Percentiles rank a stretch among this genome's conserved stretches.
These are phyloP conservation scores for Cataglyphis albicans DNA, from an alignment of 2,888 invertebrate species.

Conservation along the genomic window DNA sequence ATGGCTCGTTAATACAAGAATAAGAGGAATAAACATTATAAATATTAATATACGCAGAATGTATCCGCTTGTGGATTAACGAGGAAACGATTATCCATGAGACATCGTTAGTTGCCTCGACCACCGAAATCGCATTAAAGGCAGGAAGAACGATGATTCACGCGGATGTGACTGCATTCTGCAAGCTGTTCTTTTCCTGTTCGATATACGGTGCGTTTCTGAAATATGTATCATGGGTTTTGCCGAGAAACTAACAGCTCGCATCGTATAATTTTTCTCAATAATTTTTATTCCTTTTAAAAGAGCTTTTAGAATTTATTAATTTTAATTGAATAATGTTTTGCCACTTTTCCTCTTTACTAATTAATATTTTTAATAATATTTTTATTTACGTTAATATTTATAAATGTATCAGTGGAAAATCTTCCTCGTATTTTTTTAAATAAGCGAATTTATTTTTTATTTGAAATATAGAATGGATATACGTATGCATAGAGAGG, in stretches of 20 bases:
- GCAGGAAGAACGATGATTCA: slow-evolving; percentile 73
- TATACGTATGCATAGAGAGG: too few species aligned
- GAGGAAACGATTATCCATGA: slow-evolving; percentile 55
- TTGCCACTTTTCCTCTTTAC: background rate
- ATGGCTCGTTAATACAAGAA: background rate
- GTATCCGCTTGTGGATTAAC: slow-evolving; percentile 9
- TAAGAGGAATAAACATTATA: background rate
- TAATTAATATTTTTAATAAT: background rate
- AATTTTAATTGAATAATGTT: background rate
- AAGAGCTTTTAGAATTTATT: background rate
- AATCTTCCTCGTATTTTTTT: background rate
- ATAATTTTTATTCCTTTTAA: slow-evolving; percentile 9
- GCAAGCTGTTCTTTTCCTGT: slow-evolving; percentile 38
- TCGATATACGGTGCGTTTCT: slow-evolving; percentile 47
- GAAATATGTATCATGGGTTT: slow-evolving; percentile 66
- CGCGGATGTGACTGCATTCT: slow-evolving; percentile 58
- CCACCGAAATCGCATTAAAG: slow-evolving; percentile 64
- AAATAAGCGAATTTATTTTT: background rate
- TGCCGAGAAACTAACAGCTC: slow-evolving; percentile 47
- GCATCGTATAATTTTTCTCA: background rate
- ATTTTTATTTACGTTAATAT: background rate
- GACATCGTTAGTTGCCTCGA: slow-evolving; percentile 38
- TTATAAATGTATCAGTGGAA: background rate
- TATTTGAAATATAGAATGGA: background rate
- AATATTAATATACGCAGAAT: background rate